These are phyloP conservation scores for Calidris pugnax DNA, from an alignment of 2,113 vertebrate species.

Conservation along the genomic window DNA sequence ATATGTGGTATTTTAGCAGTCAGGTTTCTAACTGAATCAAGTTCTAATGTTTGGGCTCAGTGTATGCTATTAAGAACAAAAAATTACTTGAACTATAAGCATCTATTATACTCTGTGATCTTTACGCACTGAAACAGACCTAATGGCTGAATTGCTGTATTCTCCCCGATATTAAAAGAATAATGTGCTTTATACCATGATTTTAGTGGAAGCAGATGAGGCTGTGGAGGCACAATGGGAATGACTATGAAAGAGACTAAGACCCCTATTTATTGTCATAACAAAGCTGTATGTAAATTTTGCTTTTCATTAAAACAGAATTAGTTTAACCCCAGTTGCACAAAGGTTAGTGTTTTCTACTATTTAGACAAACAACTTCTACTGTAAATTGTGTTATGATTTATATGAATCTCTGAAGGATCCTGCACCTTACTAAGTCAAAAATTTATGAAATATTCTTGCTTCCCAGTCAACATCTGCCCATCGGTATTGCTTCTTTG, in stretches of 20 bases:
- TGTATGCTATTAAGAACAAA: not conserved
- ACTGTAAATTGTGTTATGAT: constrained; percentile 64
- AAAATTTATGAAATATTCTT: not conserved
- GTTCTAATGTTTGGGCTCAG: not conserved
- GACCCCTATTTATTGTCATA: not conserved
- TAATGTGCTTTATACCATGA: not conserved
- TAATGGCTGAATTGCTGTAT: not conserved
- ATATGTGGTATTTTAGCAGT: not conserved
- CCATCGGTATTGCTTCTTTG: not conserved
- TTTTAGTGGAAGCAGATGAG: constrained; percentile 23
- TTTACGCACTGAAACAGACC: not conserved
- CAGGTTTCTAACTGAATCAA: not conserved
- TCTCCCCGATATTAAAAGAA: not conserved
- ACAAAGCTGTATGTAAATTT: constrained; percentile 29
- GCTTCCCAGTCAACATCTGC: not conserved
- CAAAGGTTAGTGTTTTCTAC: constrained; percentile 43
- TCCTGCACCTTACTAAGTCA: not conserved
- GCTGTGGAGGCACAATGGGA: not conserved
- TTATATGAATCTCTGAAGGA: constrained; percentile 37
- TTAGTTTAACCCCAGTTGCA: constrained; percentile 39
- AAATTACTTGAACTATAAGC: not conserved
- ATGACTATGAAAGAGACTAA: not conserved
- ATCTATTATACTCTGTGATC: not conserved
- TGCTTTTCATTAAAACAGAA: constrained; percentile 42
- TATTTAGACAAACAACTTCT: constrained; percentile 67